Evolutionary conservation across 2,113 vertebrate species (phyloP).

Genomic region (Heterochromis multidens): DNA sequence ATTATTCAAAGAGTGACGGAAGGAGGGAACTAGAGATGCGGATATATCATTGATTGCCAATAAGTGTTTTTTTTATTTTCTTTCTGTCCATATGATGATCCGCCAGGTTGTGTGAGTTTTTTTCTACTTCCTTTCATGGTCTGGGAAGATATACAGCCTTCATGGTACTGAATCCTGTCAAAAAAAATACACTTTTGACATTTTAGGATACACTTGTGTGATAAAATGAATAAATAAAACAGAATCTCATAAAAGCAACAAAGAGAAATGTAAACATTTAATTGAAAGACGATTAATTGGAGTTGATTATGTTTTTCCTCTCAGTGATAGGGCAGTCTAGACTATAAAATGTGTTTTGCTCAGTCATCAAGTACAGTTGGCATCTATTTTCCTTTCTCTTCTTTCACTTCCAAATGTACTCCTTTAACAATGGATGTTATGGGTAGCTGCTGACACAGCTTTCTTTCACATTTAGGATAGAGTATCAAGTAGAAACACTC

Average conservation of each 20-base stretch:
- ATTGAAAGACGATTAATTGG: neutral
- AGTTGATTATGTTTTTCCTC: neutral
- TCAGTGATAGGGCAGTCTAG: neutral
- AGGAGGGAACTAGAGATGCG: neutral
- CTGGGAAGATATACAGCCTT: neutral
- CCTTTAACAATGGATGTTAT: neutral
- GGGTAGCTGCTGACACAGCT: slow-evolving; percentile 29
- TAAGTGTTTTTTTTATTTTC: neutral
- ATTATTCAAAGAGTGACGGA: neutral
- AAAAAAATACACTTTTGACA: neutral
- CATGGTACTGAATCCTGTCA: neutral
- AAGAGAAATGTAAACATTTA: neutral
- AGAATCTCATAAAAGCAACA: neutral
- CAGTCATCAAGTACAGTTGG: neutral
- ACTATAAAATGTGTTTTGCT: neutral
- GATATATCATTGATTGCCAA: neutral
- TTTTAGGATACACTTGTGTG: neutral
- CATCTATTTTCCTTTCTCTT: neutral
- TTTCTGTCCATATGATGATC: neutral
- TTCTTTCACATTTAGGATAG: neutral
- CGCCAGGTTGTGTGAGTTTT: neutral
- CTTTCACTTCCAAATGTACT: neutral
- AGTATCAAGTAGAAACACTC: neutral
- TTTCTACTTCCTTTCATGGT: neutral
- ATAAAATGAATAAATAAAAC: neutral